Percentiles rank a stretch among this genome's conserved stretches.
Evolutionary conservation across 2,113 vertebrate genomes (phyloP).

Genomic region (Urocitellus parryii): DNA sequence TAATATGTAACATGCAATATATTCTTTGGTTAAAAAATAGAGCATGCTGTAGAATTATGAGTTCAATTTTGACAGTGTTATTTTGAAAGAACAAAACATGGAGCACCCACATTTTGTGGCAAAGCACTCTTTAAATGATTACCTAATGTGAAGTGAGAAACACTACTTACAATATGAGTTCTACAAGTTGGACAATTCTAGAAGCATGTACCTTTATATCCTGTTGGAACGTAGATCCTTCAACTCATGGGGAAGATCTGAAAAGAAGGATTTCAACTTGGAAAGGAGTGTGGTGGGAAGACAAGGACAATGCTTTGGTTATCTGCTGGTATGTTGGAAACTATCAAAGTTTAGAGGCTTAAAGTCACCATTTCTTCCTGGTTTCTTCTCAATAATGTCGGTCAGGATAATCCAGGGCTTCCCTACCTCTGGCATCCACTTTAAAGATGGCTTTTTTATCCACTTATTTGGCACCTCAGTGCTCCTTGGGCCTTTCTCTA

Average conservation of each 20-base stretch:
- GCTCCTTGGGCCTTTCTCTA: not conserved
- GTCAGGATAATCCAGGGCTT: not conserved
- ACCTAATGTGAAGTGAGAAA: constrained; percentile 40
- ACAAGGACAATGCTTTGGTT: not conserved
- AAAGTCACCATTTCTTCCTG: not conserved
- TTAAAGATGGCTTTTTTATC: not conserved
- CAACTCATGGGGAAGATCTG: not conserved
- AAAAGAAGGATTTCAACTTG: constrained; percentile 1
- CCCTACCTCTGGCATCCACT: not conserved
- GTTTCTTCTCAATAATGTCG: not conserved
- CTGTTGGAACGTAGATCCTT: not conserved
- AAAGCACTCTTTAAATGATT: constrained; percentile 41
- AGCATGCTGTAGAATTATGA: not conserved
- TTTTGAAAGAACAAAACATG: constrained; percentile 55
- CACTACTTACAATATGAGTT: not conserved
- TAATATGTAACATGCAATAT: not conserved
- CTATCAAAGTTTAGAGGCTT: not conserved
- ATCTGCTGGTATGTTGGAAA: not conserved
- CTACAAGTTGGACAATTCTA: not conserved
- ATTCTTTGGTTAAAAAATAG: constrained; percentile 37
- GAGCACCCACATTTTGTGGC: constrained; percentile 13
- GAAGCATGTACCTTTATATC: not conserved
- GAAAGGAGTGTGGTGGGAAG: not conserved
- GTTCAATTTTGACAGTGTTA: constrained; percentile 28
- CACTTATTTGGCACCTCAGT: not conserved